A percentile compares a stretch with the other conserved stretches of the same genome.
phyloP scores from a whole-genome alignment of 1,140 invertebrate genomes.

The Atopsyche davidsoni region DNA sequence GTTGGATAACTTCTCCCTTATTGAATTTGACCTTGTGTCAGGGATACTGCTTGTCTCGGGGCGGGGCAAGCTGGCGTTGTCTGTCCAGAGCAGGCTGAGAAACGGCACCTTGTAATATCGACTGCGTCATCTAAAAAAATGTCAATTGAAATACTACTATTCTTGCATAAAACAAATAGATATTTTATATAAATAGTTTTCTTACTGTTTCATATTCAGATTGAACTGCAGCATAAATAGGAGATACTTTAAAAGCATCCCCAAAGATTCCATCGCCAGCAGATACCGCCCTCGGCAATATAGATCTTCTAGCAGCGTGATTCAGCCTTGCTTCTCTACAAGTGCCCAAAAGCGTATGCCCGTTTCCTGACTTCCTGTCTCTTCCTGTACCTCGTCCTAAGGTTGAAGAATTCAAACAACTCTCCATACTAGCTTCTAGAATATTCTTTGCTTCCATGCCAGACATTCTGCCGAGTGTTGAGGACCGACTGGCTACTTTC shows the following conservation, averaged over 20 bases:
- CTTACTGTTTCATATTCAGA: constrained; percentile 26
- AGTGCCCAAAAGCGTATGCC: constrained; percentile 25
- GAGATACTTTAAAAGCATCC: constrained; percentile 28
- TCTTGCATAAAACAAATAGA: not conserved
- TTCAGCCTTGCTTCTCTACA: constrained; percentile 27
- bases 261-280: constrained; percentile 18
- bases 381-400: constrained; percentile 12
- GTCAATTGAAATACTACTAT: not conserved
- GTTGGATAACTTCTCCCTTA: not conserved
- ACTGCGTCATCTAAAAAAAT: constrained; percentile 26
- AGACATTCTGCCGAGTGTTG: constrained; percentile 6
- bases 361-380: constrained; percentile 13
- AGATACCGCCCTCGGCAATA: constrained; percentile 8
- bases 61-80: constrained; percentile 19
- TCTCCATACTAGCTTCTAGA: constrained; percentile 3
- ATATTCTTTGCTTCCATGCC: constrained; percentile 9
- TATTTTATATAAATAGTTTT: not conserved
- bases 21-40: constrained; percentile 7
- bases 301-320: constrained; percentile 21
- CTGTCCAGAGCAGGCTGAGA: constrained; percentile 10
- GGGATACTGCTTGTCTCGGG: constrained; percentile 23
- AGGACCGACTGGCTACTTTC: constrained; percentile 6
- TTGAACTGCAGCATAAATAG: constrained; percentile 14
- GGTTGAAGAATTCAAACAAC: not conserved
- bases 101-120: constrained; percentile 22